phyloP scores from a whole-genome alignment of 2,888 invertebrate genomes.

The Andrena camellia region DNA sequence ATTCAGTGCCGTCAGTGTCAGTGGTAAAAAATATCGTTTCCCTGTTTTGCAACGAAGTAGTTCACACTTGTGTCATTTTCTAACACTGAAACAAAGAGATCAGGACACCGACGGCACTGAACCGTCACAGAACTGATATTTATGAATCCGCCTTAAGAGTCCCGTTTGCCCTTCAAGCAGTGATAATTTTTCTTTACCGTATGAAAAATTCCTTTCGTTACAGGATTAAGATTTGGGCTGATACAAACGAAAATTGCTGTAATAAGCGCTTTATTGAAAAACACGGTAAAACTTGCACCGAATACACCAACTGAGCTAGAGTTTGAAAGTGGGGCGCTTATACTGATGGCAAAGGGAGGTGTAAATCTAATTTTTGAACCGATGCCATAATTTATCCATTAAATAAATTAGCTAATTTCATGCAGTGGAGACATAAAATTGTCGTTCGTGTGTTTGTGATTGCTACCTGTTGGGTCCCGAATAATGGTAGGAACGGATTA shows the following conservation, averaged over 20 bases:
- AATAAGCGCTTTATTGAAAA: constrained; percentile 64
- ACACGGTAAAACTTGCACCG: constrained; percentile 64
- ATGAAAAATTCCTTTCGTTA: not conserved
- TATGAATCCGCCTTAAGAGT: not conserved
- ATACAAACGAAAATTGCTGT: constrained; percentile 75
- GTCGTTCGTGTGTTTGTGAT: not conserved
- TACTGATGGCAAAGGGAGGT: constrained; percentile 52
- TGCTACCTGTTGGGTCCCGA: not conserved
- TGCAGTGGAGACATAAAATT: not conserved
- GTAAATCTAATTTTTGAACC: constrained; percentile 59
- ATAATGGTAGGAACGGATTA: no score
- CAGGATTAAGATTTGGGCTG: constrained; percentile 76
- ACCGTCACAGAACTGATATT: no score
- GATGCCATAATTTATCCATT: constrained; percentile 21
- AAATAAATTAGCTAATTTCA: not conserved
- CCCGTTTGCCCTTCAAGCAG: no score
- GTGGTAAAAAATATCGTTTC: no score
- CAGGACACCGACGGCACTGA: no score
- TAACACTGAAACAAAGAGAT: no score
- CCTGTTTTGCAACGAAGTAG: no score
- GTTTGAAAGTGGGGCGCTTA: constrained; percentile 58
- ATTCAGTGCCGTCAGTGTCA: no score
- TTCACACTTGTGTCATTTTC: no score
- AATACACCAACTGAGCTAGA: constrained; percentile 58
- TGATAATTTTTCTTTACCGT: no score